Evolutionary conservation across 2,113 vertebrate genomes (phyloP), one percentile per base, ranked within the genome.

Genomic region (Gopherus evgoodei): DNA sequence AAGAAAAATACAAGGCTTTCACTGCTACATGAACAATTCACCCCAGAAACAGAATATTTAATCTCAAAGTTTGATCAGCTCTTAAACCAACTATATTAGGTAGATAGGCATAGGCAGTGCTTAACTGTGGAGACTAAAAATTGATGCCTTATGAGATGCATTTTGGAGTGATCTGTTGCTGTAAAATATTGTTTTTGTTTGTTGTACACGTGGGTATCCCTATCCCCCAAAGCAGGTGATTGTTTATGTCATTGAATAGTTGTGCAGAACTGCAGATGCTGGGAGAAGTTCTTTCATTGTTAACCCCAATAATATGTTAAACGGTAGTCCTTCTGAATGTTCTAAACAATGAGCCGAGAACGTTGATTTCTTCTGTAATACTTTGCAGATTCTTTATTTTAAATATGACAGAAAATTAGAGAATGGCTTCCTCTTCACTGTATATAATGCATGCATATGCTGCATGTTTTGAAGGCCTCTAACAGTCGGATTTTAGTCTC

Each of bases 401-500:
- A 86, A 31, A 0, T 0, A 0, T 84, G 16, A 21, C 8, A 72
- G 65, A 72, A 38, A 72, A 72, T 72, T n/a, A 72, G 21, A 38
- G 17, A 72, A 72, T 35, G 13, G 85, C 0, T 4, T 93, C 88
- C 88, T 90, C 72, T 82, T 53, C n/a, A 81, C 49, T 52, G 44
- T 49, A 44, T 10, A 4, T 94, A 53, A 89, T 83, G 81, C 8
- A 92, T 93, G 92, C 83, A n/a, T 84, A 22, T 88, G 86, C 75
- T 79, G 91, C 31, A 59, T 65, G 3, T 91, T 93, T 79, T 17
- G 24, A 85, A 88, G 79, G 65, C 56, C 94, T 93, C 89, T 92
- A 92, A n/a, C 65, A 35, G 89, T 96, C 90, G 11, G 87, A 82
- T 94, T 89, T 84, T 62, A 76, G 80, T 84, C 79, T 94, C 31